Evolutionary conservation across 2,113 vertebrate genomes (phyloP).

Genomic region (Reinhardtius hippoglossoides): DNA sequence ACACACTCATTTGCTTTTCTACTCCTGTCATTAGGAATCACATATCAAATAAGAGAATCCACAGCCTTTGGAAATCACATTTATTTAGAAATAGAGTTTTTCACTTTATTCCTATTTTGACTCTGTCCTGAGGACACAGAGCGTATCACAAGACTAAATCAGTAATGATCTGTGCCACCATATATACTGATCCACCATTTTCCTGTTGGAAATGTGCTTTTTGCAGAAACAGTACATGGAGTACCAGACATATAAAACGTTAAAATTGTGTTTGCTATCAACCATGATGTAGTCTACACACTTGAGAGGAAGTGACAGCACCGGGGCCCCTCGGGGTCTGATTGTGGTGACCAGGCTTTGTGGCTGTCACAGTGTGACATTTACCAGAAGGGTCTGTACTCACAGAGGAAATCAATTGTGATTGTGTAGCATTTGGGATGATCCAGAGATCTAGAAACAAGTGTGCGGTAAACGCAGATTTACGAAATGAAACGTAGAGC

Average conservation of each 20-base stretch:
- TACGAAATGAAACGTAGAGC: too few species aligned
- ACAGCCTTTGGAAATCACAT: not conserved
- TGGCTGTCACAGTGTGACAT: slow-evolving; percentile 81
- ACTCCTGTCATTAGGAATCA: slow-evolving; percentile 33
- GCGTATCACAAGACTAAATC: not conserved
- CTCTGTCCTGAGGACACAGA: not conserved
- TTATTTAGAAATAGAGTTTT: not conserved
- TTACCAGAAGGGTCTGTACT: slow-evolving; percentile 75
- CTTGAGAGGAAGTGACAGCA: slow-evolving; percentile 78
- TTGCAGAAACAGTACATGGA: slow-evolving; percentile 29
- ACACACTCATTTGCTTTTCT: not conserved
- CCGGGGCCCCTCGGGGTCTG: slow-evolving; percentile 60
- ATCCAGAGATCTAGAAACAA: slow-evolving; percentile 41
- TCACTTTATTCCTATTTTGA: not conserved
- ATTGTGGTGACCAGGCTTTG: slow-evolving; percentile 68
- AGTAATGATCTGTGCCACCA: not conserved
- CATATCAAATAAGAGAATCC: not conserved
- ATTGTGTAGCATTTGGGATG: slow-evolving; percentile 72
- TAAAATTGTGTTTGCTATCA: slow-evolving; percentile 65
- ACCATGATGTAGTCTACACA: slow-evolving; percentile 34
- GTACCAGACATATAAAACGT: slow-evolving; percentile 48
- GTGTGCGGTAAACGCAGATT: too few species aligned
- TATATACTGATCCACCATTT: not conserved
- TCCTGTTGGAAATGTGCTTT: slow-evolving; percentile 19
- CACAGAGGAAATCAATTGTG: slow-evolving; percentile 75